Percentiles rank a stretch among this genome's conserved stretches.
These are phyloP conservation scores for Lasaia peninsularis DNA, from an alignment of 1,140 invertebrate genomes.

Conservation along the genomic window DNA sequence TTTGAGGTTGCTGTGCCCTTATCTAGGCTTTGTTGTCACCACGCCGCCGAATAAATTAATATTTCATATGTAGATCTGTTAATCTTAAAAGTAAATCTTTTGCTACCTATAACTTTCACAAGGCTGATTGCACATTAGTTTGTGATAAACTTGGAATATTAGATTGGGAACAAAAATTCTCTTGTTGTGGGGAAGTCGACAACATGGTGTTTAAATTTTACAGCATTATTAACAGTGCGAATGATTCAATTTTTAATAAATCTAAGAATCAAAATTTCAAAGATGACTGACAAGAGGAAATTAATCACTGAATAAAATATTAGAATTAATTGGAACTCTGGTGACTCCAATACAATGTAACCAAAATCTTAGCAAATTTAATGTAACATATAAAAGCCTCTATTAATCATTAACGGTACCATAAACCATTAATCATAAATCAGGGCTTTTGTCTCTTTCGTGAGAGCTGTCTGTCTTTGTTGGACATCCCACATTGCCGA, in stretches of 20 bases:
- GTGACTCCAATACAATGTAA: slow-evolving; percentile 6
- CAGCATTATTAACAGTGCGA: too few species aligned
- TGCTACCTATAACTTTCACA: too few species aligned
- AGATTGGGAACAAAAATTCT: too few species aligned
- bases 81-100: too few species aligned
- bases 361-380: slow-evolving; percentile 38
- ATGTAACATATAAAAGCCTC: slow-evolving; percentile 40
- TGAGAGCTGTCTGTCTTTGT: slow-evolving; percentile 30
- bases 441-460: slow-evolving; percentile 33
- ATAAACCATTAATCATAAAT: slow-evolving; percentile 61
- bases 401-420: slow-evolving; percentile 52
- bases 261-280: not conserved
- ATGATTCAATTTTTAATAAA: not conserved
- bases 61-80: too few species aligned
- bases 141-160: too few species aligned
- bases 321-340: slow-evolving; percentile 29
- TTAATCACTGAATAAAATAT: slow-evolving; percentile 17
- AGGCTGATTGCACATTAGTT: too few species aligned
- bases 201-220: too few species aligned
- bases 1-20: too few species aligned
- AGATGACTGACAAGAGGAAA: not conserved
- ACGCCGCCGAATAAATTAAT: too few species aligned
- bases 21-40: too few species aligned
- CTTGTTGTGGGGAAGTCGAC: too few species aligned
- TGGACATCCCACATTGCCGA: slow-evolving; percentile 27